Evolutionary conservation across 2,797 vertebrate species (phyloP).

Genomic region (Paguma larvata): DNA sequence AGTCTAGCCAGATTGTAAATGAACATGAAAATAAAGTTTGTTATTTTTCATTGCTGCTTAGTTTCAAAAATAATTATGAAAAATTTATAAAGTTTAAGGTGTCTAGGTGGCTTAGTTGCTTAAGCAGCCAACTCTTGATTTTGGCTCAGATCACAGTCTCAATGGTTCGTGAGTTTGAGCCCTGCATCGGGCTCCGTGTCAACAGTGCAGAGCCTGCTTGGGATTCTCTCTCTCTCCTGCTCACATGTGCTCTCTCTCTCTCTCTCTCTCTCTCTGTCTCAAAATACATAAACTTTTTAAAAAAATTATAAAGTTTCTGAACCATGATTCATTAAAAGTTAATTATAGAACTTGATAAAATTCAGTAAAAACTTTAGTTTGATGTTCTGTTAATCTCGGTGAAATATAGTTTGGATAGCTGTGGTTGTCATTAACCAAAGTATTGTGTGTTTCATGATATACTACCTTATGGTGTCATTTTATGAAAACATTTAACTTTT

Average conservation of each 20-base stretch:
- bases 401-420: neutral
- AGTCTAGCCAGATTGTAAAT: neutral
- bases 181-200: no score
- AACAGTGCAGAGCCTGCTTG: no score
- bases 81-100: neutral
- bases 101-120: no score
- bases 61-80: slow-evolving; percentile 56
- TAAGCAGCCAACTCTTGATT: no score
- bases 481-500: slow-evolving; percentile 38
- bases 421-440: neutral
- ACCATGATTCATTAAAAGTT: slow-evolving; percentile 23
- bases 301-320: slow-evolving; percentile 39
- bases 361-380: slow-evolving; percentile 44
- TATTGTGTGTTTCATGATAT: neutral
- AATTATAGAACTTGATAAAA: neutral
- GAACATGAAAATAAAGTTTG: slow-evolving; percentile 47
- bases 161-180: no score
- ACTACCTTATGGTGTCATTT: neutral
- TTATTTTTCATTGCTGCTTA: slow-evolving; percentile 45
- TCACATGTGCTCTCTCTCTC: no score
- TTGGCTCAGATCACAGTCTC: no score
- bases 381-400: neutral
- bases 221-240: no score
- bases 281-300: neutral
- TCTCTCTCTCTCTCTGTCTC: no score